Conservation (phyloP, 1,140 invertebrate genomes). For the Sipha flava region DNA sequence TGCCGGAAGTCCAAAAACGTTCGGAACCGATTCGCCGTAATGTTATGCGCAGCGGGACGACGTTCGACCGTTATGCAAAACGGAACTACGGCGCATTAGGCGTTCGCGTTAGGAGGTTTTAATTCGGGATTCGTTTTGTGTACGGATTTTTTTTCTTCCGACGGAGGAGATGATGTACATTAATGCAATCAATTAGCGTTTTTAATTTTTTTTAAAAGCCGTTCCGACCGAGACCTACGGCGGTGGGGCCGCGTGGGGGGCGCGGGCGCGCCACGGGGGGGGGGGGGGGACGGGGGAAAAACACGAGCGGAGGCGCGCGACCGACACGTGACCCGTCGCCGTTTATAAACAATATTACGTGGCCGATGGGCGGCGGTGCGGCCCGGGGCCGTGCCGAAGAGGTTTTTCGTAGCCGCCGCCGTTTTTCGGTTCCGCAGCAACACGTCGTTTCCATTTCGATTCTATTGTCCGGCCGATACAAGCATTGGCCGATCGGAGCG, state of each 20-base stretch:
- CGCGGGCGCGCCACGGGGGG: too few species aligned
- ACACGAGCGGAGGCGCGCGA: not conserved
- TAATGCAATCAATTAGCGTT: slow-evolving; percentile 8
- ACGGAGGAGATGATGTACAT: not conserved
- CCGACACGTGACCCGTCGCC: not conserved
- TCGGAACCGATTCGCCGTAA: not conserved
- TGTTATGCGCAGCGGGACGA: not conserved
- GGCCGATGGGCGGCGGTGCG: not conserved
- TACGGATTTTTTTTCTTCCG: not conserved
- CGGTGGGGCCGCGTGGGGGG: too few species aligned
- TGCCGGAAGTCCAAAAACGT: slow-evolving; percentile 2
- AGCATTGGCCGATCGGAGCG: too few species aligned
- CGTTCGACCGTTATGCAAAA: not conserved
- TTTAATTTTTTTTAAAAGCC: not conserved
- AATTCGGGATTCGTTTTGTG: not conserved
- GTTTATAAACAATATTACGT: not conserved
- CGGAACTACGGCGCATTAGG: slow-evolving; percentile 6
- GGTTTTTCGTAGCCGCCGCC: not conserved
- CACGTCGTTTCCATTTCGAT: too few species aligned
- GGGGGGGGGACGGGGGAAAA: not conserved
- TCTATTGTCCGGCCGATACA: too few species aligned
- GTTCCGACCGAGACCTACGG: not conserved
- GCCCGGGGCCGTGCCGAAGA: not conserved
- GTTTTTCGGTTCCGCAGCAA: too few species aligned
- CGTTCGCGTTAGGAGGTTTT: not conserved